Base-by-base conservation (phyloP, 2,888 invertebrate genomes). In the Beris chalybata region DNA sequence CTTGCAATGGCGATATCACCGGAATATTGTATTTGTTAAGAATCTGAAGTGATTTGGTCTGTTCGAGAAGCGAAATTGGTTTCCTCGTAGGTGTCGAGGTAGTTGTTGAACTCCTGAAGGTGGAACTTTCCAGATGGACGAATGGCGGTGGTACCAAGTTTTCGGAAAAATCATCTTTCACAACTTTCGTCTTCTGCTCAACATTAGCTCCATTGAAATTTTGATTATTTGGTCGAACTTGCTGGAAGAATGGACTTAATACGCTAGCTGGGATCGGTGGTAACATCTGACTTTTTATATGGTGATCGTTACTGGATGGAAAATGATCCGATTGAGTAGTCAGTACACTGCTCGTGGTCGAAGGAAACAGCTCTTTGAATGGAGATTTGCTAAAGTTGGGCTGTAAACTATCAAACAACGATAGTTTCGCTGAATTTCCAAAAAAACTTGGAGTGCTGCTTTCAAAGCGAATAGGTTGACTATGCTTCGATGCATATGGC, bases 261-360 rank as follows among this genome's bases (percentile, higher is more conserved):
- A 69, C 69, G 44, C 69, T 70, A 45, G 70, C 66, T 13, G 69
- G 68, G 15, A 70, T 61, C 13, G 64, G 68, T 32, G 71, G 71
- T 15, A 68, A 56, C 5, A 29, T 11, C 12, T 64, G 64, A 2
- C 47, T 29, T 31, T 53, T 53, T 7, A 44, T 3, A 12, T 50
- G 59, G 4, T 58, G n/a, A 9, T 11, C 5, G 9, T 30, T 59
- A 11, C 43, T 38, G n/a, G 13, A 7, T 4, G 15, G 6, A 43
- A 30, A 38, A 7, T 4, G 4, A 45, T 30, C 58, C 4, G 47
- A 4, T 58, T 45, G 15, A 2, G 5, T 9, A 1, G 47, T 13
- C 4, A 12, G 2, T 29, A 38, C n/a, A n/a, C 13, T 43, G 22
- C 22, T 48, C 11, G 63, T 53, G 4, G 63, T 43, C 6, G 63